Conservation (phyloP, 1,140 invertebrate genomes). For the Coptotermes formosanus region DNA sequence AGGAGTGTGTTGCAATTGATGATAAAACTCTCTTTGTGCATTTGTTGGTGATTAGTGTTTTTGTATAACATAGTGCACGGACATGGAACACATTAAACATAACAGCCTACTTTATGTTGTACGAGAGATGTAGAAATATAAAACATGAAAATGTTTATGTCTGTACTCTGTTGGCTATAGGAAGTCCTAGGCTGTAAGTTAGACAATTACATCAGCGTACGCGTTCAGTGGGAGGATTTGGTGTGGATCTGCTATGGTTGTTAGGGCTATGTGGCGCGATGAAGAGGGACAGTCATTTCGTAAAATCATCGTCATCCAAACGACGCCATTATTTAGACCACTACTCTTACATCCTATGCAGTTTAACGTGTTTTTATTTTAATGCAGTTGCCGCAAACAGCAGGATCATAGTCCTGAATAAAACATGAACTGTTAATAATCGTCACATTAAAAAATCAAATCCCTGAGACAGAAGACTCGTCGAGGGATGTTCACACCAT, state of each 20-base stretch:
- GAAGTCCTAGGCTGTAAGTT: no score
- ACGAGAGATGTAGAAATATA: no score
- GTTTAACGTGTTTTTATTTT: not conserved
- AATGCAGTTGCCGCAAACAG: not conserved
- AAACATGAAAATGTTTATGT: no score
- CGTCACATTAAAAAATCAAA: not conserved
- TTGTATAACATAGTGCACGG: no score
- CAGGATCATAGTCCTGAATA: not conserved
- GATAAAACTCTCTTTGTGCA: no score
- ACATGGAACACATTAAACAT: no score
- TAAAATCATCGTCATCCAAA: not conserved
- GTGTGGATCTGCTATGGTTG: not conserved
- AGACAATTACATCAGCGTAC: no score
- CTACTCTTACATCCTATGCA: not conserved
- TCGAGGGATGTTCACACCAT: not conserved
- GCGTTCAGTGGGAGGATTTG: no score
- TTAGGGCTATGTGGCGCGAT: not conserved
- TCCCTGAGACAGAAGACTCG: not conserved
- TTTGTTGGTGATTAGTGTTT: no score
- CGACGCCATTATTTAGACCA: not conserved
- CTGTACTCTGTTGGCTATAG: no score
- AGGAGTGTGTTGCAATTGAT: no score
- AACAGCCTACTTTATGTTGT: no score
- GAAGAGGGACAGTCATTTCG: not conserved
- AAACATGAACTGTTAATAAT: not conserved